Percentiles rank a stretch among this genome's conserved stretches.
Evolutionary conservation across 2,888 invertebrate species (phyloP).

Genomic region (Leptinotarsa peninsularis): DNA sequence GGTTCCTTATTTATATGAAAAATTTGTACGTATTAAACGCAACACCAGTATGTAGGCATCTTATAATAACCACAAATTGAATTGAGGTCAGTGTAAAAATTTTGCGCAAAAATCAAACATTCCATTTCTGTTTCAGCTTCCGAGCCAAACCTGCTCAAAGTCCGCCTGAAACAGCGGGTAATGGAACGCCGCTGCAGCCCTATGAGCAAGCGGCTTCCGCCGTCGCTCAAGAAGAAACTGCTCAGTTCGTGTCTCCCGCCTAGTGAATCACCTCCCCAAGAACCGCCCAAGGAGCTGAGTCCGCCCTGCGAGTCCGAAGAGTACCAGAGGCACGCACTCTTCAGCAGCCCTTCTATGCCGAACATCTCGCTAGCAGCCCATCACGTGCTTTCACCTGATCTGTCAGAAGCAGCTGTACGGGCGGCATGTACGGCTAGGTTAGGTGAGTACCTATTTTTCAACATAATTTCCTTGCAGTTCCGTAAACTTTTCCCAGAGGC

Average conservation of each 20-base stretch:
- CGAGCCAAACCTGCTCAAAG: conserved; percentile 96
- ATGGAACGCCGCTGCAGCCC: conserved; percentile 95
- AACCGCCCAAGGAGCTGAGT: conserved; percentile 69
- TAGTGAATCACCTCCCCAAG: conserved; percentile 74
- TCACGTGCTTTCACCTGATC: conserved; percentile 65
- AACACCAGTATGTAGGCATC: too few relatives aligned
- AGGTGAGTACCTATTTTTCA: conserved; percentile 53
- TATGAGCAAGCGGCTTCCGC: conserved; percentile 83
- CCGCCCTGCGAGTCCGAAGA: conserved; percentile 77
- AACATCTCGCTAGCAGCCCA: conserved; percentile 87
- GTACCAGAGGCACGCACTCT: conserved; percentile 77
- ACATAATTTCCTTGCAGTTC: too few relatives aligned
- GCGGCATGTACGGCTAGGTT: conserved; percentile 77
- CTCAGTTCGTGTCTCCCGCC: conserved; percentile 71
- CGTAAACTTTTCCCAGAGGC: too few relatives aligned
- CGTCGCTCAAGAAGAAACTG: conserved; percentile 80
- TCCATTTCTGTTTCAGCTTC: conserved; percentile 76
- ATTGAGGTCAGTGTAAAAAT: too few relatives aligned
- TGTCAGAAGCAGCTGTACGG: conserved; percentile 84
- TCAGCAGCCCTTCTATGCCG: conserved; percentile 96
- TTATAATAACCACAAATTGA: too few relatives aligned
- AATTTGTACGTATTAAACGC: too few relatives aligned
- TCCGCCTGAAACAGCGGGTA: conserved; percentile 93
- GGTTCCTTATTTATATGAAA: too few relatives aligned
- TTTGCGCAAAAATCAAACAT: background rate